Evolutionary conservation across 1,140 invertebrate species (phyloP), one percentile per base, ranked within the genome.

Genomic region (Zophobas atratus): DNA sequence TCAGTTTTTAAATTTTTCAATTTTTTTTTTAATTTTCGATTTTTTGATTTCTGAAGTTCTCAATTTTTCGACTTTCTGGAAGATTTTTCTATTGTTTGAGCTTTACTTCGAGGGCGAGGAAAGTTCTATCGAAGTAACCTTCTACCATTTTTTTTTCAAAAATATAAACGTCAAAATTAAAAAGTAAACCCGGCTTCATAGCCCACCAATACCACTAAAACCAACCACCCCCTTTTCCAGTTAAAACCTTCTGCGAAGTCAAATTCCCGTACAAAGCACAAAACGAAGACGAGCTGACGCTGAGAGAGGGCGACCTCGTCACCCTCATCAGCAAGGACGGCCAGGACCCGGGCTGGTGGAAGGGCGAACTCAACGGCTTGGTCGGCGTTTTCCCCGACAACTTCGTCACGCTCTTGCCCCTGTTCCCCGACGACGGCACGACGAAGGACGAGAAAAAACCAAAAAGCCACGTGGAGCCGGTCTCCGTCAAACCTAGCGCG

Each of bases 361-460:
- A 94, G 86, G 98, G 98, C 60, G 97, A 99, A 88, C 82, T 98
- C 0, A 92, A 93, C 79, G 97, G 97, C 38, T 92, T 92, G 85
- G 87, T 96, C 70, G 98, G 98, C 0, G 91, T 99, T 1, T 99
- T 99, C 86, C 98, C 98, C 1, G 97, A 99, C 85, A 99, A 99
- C 89, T 99, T 99, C 89, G 96, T 98, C 84, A 78, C 95, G 1
- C 86, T 94, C 38, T 60, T 85, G n/a, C 55, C 77, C 41, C 46
- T 63, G 6, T 39, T 6, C 35, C 51, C 56, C 8, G 78, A 81
- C n/a, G 79, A 80, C 73, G 41, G 5, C 57, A 70, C 56, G 6
- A 1, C 55, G 67, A 79, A 49, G 77, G 79, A 82, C 8, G 70
- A 70, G 36, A 81, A 78, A 75, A 51, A 20, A 55, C 1, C 41